Base-by-base conservation (phyloP, 1,140 invertebrate species). In the Spodoptera litura region DNA sequence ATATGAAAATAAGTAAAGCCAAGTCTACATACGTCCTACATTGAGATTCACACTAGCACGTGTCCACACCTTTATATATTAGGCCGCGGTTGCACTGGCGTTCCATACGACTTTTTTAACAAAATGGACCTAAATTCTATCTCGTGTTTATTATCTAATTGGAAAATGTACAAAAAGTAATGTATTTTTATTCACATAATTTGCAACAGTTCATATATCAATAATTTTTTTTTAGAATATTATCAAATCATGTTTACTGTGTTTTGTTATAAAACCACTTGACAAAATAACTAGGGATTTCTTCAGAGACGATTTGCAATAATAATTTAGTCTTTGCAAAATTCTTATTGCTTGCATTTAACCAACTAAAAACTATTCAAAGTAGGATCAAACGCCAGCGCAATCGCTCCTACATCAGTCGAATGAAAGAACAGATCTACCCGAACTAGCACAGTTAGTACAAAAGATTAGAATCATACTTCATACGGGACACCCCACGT, bases 341-440 rank as follows among this genome's bases (percentile, higher is more conserved):
- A 20, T 20, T 0, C 20, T 20, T 20, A 20, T 20, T 20, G 20
- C 20, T 20, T 20, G 20, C 20, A 20, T 20, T 31, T 31, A 8
- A n/a, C 9, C 9, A 9, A 9, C 8, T 56, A 56, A 56, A 20
- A 5, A n/a, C 3, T 55, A 20, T 56, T 10, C 15, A 11, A 9
- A 58, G 55, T 9, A 3, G 15, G 10, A 59, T 8, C 6, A 51
- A 72, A 61, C 58, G 71, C 71, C 25, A 74, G 71, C 61, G 25
- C 31, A 74, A 74, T 15, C 15, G 5, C 38, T 61, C 44, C 38
- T 27, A n/a, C 12, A 27, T 74, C 71, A 74, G 71, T 74, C 71
- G 71, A 61, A 61, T 51, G 38, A 27, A 74, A 74, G 35, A 8
- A 74, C 71, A 74, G 71, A 76, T 76, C 44, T 76, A 76, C 12